Conservation (phyloP, 1,140 invertebrate genomes). For the Drosophila ironensis region DNA sequence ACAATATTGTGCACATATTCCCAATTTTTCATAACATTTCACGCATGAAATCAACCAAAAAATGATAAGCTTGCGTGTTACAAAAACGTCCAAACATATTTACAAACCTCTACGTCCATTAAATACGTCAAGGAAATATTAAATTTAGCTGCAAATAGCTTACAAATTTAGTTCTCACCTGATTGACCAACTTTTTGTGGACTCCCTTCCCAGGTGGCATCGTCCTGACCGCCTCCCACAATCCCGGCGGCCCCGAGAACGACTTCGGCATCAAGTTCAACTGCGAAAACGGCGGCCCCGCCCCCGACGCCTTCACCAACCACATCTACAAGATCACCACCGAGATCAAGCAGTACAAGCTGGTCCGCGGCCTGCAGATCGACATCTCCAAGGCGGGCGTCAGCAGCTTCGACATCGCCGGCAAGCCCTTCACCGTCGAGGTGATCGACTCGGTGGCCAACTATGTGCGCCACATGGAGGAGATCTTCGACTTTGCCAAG, state of each 20-base stretch:
- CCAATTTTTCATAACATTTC: too few relatives aligned
- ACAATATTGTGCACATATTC: too few relatives aligned
- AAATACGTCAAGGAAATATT: too few relatives aligned
- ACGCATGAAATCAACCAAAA: too few relatives aligned
- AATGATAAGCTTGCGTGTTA: too few relatives aligned
- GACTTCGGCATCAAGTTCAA: slow-evolving; percentile 99
- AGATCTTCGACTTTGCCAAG: slow-evolving; percentile 97
- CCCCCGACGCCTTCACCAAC: slow-evolving; percentile 95
- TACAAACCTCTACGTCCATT: too few relatives aligned
- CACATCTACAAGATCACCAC: slow-evolving; percentile 93
- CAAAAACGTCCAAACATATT: too few relatives aligned
- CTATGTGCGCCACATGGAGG: slow-evolving; percentile 96
- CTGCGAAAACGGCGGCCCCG: slow-evolving; percentile 97
- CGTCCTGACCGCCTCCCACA: slow-evolving; percentile 98
- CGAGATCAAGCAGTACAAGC: slow-evolving; percentile 90
- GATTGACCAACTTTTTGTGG: too few relatives aligned
- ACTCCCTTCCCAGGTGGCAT: slow-evolving; percentile 90
- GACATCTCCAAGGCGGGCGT: slow-evolving; percentile 89
- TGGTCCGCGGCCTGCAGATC: slow-evolving; percentile 89
- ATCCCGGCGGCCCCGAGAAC: slow-evolving; percentile 97
- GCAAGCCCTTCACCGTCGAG: slow-evolving; percentile 91
- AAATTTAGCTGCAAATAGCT: too few relatives aligned
- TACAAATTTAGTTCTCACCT: too few relatives aligned
- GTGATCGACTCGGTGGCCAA: slow-evolving; percentile 96
- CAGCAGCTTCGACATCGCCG: slow-evolving; percentile 86